A percentile compares a stretch with the other conserved stretches of the same genome.
These are phyloP conservation scores for Trachelipus rathkii DNA, from an alignment of 1,140 invertebrate species.

Conservation along the genomic window DNA sequence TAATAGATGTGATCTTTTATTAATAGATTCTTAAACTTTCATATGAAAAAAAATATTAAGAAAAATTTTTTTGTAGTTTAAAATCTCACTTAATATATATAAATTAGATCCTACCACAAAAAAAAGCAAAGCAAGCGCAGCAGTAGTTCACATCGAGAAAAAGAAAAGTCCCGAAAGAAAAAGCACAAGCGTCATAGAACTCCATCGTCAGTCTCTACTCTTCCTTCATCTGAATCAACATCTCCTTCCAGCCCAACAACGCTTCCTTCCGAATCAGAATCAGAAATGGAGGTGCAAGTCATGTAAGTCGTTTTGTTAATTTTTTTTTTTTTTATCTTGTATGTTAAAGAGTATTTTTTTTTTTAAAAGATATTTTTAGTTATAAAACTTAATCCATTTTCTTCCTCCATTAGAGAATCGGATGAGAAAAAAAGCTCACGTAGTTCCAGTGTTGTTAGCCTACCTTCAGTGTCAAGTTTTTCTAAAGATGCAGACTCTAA, in stretches of 20 bases:
- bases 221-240: conserved; percentile 1
- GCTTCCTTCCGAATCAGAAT: neutral
- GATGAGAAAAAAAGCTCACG: neutral
- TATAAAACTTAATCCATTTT: neutral
- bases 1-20: too few species aligned
- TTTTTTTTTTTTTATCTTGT: neutral
- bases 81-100: neutral
- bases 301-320: neutral
- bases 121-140: neutral
- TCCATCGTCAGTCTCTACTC: neutral
- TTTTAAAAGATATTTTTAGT: neutral
- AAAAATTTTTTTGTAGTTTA: neutral
- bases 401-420: neutral
- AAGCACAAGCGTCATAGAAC: neutral
- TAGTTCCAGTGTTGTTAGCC: neutral
- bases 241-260: neutral
- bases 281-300: neutral
- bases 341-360: neutral
- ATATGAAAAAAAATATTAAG: too few species aligned
- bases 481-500: neutral
- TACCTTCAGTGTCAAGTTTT: neutral
- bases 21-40: too few species aligned
- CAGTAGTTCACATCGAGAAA: neutral
- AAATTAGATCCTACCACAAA: neutral
- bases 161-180: neutral